These are phyloP conservation scores for Autographa gamma DNA, from an alignment of 2,888 invertebrate species.

Conservation along the genomic window DNA sequence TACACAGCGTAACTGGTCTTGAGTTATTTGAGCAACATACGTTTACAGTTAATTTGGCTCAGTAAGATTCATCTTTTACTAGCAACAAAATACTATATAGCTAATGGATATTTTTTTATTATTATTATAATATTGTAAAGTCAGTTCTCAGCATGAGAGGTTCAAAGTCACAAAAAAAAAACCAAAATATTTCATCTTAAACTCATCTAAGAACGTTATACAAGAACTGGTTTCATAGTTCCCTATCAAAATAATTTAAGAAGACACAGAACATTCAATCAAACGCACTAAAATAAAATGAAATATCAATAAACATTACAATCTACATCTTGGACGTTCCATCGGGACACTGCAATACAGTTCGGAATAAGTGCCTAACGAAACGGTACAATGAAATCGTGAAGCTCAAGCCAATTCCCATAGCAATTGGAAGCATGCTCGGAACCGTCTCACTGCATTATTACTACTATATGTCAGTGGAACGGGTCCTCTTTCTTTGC, in stretches of 20 bases:
- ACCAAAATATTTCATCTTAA: background rate
- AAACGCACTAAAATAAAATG: background rate
- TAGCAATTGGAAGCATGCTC: slow-evolving; percentile 60
- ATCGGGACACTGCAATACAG: slow-evolving; percentile 42
- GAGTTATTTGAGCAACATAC: no score
- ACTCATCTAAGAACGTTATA: background rate
- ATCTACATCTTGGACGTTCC: background rate
- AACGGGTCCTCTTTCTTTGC: slow-evolving; percentile 46
- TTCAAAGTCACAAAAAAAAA: background rate
- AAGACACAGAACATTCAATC: background rate
- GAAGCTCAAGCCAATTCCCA: slow-evolving; percentile 61
- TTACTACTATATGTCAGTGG: slow-evolving; percentile 60
- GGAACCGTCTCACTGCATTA: slow-evolving; percentile 62
- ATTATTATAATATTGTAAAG: no score
- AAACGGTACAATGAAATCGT: slow-evolving; percentile 59
- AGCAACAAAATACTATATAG: no score
- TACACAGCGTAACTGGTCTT: no score
- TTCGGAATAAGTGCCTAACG: slow-evolving; percentile 50
- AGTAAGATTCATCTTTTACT: no score
- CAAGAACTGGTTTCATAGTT: background rate
- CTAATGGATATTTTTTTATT: no score
- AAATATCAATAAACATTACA: background rate
- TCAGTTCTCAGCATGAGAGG: background rate
- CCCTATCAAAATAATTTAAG: background rate
- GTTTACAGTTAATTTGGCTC: no score